Evolutionary conservation across 2,113 vertebrate species (phyloP).

Genomic region (Butorides virescens): DNA sequence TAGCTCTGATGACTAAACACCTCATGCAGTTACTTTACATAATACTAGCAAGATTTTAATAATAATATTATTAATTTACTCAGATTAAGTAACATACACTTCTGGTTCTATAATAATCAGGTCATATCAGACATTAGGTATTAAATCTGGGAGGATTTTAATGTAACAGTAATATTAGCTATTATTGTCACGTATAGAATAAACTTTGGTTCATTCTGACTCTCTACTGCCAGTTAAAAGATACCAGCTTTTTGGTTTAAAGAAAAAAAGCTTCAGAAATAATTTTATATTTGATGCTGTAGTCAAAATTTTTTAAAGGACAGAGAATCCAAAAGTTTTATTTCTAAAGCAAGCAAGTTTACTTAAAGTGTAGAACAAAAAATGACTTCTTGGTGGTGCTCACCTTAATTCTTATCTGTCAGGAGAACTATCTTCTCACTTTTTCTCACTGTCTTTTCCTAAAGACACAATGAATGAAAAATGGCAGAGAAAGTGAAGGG

Average conservation of each 20-base stretch:
- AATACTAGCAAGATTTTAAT: not conserved
- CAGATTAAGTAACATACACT: not conserved
- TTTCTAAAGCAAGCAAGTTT: not conserved
- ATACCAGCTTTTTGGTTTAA: not conserved
- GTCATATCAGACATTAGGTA: not conserved
- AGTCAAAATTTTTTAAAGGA: not conserved
- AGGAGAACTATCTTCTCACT: not conserved
- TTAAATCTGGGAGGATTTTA: not conserved
- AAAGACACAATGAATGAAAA: slow-evolving; percentile 18
- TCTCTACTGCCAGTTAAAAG: not conserved
- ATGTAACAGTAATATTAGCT: not conserved
- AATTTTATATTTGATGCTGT: not conserved
- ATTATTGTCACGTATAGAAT: not conserved
- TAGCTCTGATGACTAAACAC: not conserved
- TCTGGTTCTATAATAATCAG: not conserved
- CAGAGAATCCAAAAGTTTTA: not conserved
- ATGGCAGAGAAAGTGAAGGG: not conserved
- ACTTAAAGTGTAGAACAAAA: not conserved
- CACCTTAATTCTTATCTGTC: slow-evolving; percentile 31
- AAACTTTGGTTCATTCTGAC: not conserved
- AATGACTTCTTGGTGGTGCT: not conserved
- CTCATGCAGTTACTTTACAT: not conserved
- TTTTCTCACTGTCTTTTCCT: not conserved
- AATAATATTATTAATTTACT: not conserved
- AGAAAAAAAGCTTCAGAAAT: not conserved